Conservation (phyloP, 1,140 invertebrate species). For the Mactra quadrangularis region DNA sequence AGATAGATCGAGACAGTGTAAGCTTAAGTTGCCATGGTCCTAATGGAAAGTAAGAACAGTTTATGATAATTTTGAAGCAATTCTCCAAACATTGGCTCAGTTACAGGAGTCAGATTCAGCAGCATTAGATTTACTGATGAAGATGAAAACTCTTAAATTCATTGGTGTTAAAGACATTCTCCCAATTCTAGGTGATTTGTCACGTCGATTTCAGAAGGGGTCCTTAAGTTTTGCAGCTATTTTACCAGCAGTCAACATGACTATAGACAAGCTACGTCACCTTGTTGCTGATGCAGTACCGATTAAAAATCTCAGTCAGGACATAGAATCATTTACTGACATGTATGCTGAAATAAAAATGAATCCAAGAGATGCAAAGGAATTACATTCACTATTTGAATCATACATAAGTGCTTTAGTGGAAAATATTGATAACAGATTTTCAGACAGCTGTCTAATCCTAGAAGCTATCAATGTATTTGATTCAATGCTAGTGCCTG, state of each 20-base stretch:
- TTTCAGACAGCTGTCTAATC: slow-evolving; percentile 25
- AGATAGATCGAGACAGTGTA: too few relatives aligned
- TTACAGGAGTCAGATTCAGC: slow-evolving; percentile 4
- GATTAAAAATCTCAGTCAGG: slow-evolving; percentile 20
- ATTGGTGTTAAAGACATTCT: slow-evolving; percentile 27
- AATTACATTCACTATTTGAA: slow-evolving; percentile 22
- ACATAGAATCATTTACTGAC: slow-evolving; percentile 40
- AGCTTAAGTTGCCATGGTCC: too few relatives aligned
- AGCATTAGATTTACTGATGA: slow-evolving; percentile 12
- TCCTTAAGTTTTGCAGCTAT: slow-evolving; percentile 25
- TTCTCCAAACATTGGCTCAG: slow-evolving; percentile 27
- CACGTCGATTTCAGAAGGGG: slow-evolving; percentile 7
- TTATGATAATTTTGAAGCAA: slow-evolving; percentile 8
- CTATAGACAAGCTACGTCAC: slow-evolving; percentile 14
- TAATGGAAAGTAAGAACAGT: slow-evolving; percentile 35
- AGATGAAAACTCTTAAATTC: slow-evolving; percentile 38
- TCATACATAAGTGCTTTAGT: slow-evolving; percentile 38
- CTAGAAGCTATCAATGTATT: slow-evolving; percentile 39
- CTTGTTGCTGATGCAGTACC: not conserved
- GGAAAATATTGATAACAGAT: slow-evolving; percentile 43
- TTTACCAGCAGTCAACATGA: slow-evolving; percentile 2
- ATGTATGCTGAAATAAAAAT: slow-evolving; percentile 49
- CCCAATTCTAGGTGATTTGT: slow-evolving; percentile 10
- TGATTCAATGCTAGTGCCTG: not conserved
- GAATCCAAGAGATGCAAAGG: slow-evolving; percentile 31